These are phyloP conservation scores for Hippoglossus stenolepis DNA, from an alignment of 2,113 vertebrate species.

Conservation along the genomic window DNA sequence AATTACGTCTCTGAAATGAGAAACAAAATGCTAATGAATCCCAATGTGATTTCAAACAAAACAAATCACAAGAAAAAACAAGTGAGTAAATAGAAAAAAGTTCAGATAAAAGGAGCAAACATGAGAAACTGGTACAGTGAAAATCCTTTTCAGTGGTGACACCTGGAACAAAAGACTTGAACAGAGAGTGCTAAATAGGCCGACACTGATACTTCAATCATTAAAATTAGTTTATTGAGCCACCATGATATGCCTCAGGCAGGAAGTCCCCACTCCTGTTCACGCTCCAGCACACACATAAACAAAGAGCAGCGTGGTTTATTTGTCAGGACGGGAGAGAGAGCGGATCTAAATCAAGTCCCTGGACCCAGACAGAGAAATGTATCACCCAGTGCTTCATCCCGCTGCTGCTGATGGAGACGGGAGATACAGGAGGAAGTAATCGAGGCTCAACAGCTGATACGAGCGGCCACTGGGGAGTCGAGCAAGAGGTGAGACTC, in stretches of 20 bases:
- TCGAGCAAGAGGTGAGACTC: slow-evolving; percentile 54
- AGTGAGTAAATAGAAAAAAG: background rate
- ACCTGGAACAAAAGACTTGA: slow-evolving; percentile 28
- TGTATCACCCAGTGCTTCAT: slow-evolving; percentile 49
- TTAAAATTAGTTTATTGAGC: slow-evolving; percentile 40
- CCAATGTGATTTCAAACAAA: slow-evolving; percentile 19
- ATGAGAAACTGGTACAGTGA: background rate
- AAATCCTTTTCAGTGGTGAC: slow-evolving; percentile 5
- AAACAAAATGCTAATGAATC: slow-evolving; percentile 28
- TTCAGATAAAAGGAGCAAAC: slow-evolving; percentile 31
- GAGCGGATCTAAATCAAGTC: slow-evolving; percentile 35
- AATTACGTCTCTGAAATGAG: slow-evolving; percentile 1
- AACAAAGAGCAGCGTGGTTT: background rate
- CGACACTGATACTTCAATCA: slow-evolving; percentile 41
- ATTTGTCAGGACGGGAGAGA: background rate
- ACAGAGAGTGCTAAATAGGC: slow-evolving; percentile 9
- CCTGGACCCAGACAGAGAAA: slow-evolving; percentile 50
- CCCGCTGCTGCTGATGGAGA: slow-evolving; percentile 47
- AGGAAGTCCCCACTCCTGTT: background rate
- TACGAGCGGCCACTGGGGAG: slow-evolving; percentile 56
- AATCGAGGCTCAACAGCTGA: slow-evolving; percentile 58
- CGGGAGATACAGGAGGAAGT: slow-evolving; percentile 53
- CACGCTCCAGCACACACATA: slow-evolving; percentile 12
- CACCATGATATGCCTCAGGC: slow-evolving; percentile 10
- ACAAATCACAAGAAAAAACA: slow-evolving; percentile 5